A percentile compares a stretch with the other conserved stretches of the same genome.
Conservation (phyloP, 2,888 invertebrate species). For the Drosophila falleni region DNA sequence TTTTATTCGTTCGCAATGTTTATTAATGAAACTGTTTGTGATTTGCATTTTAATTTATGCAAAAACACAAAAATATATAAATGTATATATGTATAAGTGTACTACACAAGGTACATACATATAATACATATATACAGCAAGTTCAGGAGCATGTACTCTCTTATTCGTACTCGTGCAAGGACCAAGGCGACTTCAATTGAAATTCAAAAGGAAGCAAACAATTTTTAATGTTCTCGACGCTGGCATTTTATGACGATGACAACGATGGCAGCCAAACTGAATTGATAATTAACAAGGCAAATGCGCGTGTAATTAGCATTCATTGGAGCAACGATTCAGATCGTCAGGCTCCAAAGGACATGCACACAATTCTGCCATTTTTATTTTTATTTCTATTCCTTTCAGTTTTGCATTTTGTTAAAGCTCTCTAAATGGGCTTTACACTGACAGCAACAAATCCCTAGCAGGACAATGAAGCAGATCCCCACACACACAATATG, state of each 20-base stretch:
- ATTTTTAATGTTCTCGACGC: slow-evolving; percentile 73
- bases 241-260: slow-evolving; percentile 75
- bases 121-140: too few species aligned
- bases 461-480: slow-evolving; percentile 10
- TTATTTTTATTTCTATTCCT: slow-evolving; percentile 15
- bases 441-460: slow-evolving; percentile 48
- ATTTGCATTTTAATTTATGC: slow-evolving; percentile 84
- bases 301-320: slow-evolving; percentile 82
- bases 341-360: slow-evolving; percentile 11
- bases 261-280: slow-evolving; percentile 67
- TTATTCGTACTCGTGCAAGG: slow-evolving; percentile 20
- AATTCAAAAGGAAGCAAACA: slow-evolving; percentile 77
- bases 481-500: slow-evolving; percentile 36
- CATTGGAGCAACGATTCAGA: slow-evolving; percentile 61
- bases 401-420: slow-evolving; percentile 8
- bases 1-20: slow-evolving; percentile 78
- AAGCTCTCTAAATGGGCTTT: slow-evolving; percentile 15
- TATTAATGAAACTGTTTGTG: slow-evolving; percentile 83
- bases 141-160: slow-evolving; percentile 3
- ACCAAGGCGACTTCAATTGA: slow-evolving; percentile 58
- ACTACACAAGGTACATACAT: background rate
- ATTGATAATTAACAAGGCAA: slow-evolving; percentile 83
- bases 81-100: slow-evolving; percentile 9
- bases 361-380: slow-evolving; percentile 19
- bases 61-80: slow-evolving; percentile 66